phyloP scores from a whole-genome alignment of 2,888 invertebrate genomes.

The Clostera curtula region DNA sequence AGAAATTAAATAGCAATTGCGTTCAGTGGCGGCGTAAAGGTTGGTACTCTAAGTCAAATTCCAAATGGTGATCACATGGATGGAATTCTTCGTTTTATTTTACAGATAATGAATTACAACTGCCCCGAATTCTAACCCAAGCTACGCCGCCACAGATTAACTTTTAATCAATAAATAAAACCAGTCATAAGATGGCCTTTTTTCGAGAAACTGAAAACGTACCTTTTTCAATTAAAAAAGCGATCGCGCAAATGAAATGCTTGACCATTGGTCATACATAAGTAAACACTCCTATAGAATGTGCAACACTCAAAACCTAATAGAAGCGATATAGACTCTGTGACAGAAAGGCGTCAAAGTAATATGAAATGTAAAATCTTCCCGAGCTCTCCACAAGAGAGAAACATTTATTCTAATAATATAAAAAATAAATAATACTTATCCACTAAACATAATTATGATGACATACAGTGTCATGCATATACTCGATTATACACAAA shows the following conservation, averaged over 20 bases:
- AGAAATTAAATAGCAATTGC: no score
- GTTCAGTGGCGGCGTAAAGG: no score
- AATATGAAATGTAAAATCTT: constrained; percentile 48
- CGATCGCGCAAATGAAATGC: constrained; percentile 11
- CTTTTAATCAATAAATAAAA: background rate
- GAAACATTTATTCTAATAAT: constrained; percentile 40
- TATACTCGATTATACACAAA: constrained; percentile 35
- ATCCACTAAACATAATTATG: constrained; percentile 31
- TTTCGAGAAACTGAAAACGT: constrained; percentile 21
- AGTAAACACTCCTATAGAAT: constrained; percentile 20
- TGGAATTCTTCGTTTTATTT: no score
- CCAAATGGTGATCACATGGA: no score
- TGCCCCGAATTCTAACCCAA: no score
- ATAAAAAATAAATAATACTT: constrained; percentile 30
- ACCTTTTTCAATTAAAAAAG: constrained; percentile 12
- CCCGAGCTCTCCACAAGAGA: constrained; percentile 75
- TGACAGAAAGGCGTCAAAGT: constrained; percentile 59
- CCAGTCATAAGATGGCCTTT: constrained; percentile 5
- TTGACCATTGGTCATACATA: constrained; percentile 7
- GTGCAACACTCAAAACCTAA: constrained; percentile 38
- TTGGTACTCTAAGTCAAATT: no score
- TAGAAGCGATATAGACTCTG: constrained; percentile 40
- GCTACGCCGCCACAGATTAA: no score
- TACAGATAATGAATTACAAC: no score
- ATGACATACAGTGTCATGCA: constrained; percentile 54